Conservation (phyloP, 2,888 invertebrate species). For the Amaurobius ferox region DNA sequence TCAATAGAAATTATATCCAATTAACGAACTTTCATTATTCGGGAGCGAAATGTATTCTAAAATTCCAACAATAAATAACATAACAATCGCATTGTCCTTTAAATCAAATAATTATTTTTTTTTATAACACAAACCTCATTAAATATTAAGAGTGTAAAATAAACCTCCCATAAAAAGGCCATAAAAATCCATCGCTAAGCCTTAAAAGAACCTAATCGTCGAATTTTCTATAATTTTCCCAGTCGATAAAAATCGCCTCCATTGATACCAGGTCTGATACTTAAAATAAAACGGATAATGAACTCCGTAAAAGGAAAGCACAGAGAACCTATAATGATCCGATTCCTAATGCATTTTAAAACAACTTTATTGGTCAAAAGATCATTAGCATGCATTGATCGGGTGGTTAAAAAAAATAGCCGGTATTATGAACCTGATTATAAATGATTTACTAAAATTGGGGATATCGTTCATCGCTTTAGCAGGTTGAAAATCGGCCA, state of each 20-base stretch:
- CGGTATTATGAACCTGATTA: slow-evolving; percentile 7
- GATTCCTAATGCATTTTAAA: slow-evolving; percentile 18
- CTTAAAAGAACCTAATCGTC: background rate
- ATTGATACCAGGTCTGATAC: background rate
- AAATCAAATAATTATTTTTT: no score
- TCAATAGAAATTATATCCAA: no score
- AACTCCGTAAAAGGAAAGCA: background rate
- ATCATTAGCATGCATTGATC: slow-evolving; percentile 18
- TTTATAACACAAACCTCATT: background rate
- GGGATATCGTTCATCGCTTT: background rate
- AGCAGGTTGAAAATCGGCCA: background rate
- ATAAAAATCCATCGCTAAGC: background rate
- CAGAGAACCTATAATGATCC: slow-evolving; percentile 13
- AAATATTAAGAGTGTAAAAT: slow-evolving; percentile 6
- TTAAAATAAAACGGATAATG: slow-evolving; percentile 14
- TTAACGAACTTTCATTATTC: no score
- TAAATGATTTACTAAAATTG: background rate
- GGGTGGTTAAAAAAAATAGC: slow-evolving; percentile 1
- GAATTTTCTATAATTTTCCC: slow-evolving; percentile 12
- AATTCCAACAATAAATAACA: no score
- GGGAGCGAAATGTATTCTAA: no score
- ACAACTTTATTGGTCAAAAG: slow-evolving; percentile 3
- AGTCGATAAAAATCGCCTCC: background rate
- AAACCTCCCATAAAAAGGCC: background rate
- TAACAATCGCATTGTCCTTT: no score